Conservation (phyloP, 2,113 vertebrate genomes). For the Camelus dromedarius region DNA sequence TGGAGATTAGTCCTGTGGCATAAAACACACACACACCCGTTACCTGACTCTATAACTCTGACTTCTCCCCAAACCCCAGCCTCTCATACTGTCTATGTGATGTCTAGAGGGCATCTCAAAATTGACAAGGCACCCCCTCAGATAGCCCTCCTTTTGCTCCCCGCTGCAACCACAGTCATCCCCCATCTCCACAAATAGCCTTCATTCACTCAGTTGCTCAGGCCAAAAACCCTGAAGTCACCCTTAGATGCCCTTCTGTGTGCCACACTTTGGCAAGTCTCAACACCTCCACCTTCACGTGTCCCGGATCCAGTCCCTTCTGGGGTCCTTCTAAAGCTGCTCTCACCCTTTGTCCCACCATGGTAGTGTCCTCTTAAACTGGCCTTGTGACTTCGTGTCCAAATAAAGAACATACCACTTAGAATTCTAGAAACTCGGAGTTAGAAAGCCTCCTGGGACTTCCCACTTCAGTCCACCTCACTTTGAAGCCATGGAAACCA, state of each 20-base stretch:
- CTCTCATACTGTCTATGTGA: not conserved
- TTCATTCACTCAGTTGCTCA: not conserved
- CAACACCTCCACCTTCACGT: not conserved
- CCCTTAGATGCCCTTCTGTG: not conserved
- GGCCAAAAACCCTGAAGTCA: not conserved
- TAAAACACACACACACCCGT: not conserved
- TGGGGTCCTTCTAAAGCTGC: not conserved
- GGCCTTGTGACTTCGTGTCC: not conserved
- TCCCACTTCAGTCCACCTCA: not conserved
- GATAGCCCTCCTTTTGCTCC: not conserved
- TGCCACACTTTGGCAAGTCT: not conserved
- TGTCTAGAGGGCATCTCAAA: not conserved
- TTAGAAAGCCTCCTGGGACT: not conserved
- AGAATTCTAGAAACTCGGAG: not conserved
- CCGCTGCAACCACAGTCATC: accelerated
- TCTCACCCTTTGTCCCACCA: not conserved
- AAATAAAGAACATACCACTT: not conserved
- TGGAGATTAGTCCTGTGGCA: not conserved
- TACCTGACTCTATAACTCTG: not conserved
- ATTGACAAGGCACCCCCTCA: not conserved
- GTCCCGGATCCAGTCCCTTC: not conserved
- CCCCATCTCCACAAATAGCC: not conserved
- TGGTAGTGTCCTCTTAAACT: not conserved
- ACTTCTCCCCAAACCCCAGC: not conserved
- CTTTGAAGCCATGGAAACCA: not conserved